Evolutionary conservation across 2,797 vertebrate species (phyloP), one percentile per base, ranked within the genome.

Genomic region (Intellagama lesueurii): DNA sequence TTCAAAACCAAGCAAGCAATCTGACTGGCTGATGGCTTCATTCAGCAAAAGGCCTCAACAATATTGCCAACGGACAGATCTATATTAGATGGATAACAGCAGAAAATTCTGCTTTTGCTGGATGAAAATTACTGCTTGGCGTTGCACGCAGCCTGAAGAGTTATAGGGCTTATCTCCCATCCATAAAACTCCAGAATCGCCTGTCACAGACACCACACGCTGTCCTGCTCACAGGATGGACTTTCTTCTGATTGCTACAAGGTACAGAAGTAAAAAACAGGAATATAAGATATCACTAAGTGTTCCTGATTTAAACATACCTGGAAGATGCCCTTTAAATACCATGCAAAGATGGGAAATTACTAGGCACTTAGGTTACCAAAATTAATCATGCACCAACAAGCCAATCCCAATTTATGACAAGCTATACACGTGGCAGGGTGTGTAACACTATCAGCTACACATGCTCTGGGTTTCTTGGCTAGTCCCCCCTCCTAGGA

Each of bases 61-160:
- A 52, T 30, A 81, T 81, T 81, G 66, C 12, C 78, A 87, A 81
- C 70, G n/a, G 32, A 72, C n/a, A 87, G 5, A 77, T 24, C 77
- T 81, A 49, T 26, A 32, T 16, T 22, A 52, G 28, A 0, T 7
- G 28, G 44, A 1, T 26, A 68, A 8, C 22, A 68, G 19, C 32
- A 80, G 77, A 72, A 79, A n/a, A 30, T 56, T 35, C 16, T 49
- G 1, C 44, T 28, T 87, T 49, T 68, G 49, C 32, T 87, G 24
- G 68, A 44, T 80, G 47, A 70, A 40, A 40, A 47, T 26, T 70
- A 30, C 2, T 35, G 47, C 32, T 47, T 35, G 60, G 32, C 11
- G 24, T 7, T 11, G 26, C n/a, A 49, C 7, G 49, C 40, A 75
- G 30, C 40, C 44, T 44, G 44, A n/a, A 32, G 26, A 7, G 24